Percentiles rank a stretch among this genome's conserved stretches.
These are phyloP conservation scores for Nyctibius bracteatus DNA, from an alignment of 2,113 vertebrate species.

Conservation along the genomic window DNA sequence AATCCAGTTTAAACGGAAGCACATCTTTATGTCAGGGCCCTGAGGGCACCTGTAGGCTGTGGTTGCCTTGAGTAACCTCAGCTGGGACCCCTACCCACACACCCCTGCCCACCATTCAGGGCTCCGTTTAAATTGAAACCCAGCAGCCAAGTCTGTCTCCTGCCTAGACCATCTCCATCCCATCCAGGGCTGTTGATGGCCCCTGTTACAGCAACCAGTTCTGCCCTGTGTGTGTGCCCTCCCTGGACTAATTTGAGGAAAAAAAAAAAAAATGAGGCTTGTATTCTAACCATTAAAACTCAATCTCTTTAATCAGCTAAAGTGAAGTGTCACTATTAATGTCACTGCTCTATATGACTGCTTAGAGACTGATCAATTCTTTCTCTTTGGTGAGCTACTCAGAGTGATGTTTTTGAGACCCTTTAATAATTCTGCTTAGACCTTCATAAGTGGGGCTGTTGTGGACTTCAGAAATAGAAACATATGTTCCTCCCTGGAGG, in stretches of 20 bases:
- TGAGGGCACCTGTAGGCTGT: neutral
- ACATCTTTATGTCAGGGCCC: neutral
- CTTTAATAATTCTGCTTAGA: conserved; percentile 6
- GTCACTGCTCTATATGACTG: neutral
- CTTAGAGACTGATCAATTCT: neutral
- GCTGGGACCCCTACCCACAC: neutral
- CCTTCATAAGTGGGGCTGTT: neutral
- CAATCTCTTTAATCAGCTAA: neutral
- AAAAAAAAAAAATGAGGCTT: neutral
- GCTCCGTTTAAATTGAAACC: neutral
- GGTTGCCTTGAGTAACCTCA: neutral
- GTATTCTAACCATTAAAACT: neutral
- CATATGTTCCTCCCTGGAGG: neutral
- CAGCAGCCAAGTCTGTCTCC: neutral
- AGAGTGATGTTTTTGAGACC: neutral
- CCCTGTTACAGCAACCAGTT: neutral
- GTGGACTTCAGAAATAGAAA: conserved; percentile 12
- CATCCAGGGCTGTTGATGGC: neutral
- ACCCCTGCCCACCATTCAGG: too few species aligned
- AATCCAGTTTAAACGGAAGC: neutral
- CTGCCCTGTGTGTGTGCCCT: accelerated
- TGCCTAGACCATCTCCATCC: neutral
- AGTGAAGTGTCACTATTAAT: neutral
- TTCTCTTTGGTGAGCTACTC: neutral
- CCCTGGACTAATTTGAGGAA: accelerated